Conservation (phyloP, 2,797 vertebrate species). For the Danio kyathit region DNA sequence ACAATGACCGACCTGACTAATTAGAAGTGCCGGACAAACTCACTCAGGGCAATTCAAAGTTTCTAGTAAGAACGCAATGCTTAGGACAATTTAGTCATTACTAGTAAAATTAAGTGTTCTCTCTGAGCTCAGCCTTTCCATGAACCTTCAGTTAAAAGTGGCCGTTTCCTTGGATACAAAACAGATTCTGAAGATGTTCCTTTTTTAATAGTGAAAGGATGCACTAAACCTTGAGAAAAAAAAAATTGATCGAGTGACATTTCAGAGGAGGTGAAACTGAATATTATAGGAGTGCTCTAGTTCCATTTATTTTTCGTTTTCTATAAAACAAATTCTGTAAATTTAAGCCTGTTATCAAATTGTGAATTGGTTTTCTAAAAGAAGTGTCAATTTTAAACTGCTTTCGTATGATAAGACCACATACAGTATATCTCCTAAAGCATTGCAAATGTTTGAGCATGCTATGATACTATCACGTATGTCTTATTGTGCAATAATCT, state of each 20-base stretch:
- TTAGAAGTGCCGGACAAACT: neutral
- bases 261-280: neutral
- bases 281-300: neutral
- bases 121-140: constrained; percentile 1
- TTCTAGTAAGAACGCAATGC: neutral
- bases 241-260: neutral
- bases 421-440: too few relatives aligned
- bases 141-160: constrained; percentile 5
- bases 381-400: neutral
- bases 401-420: too few relatives aligned
- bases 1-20: constrained; percentile 4
- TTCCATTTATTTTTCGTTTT: neutral
- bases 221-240: neutral
- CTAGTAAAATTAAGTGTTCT: constrained; percentile 24
- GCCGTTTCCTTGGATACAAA: neutral
- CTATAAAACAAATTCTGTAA: neutral
- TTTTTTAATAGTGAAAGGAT: neutral
- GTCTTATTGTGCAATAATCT: too few relatives aligned
- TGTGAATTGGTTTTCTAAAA: neutral
- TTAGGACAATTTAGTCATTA: neutral
- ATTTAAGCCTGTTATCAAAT: neutral
- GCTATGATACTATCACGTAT: too few relatives aligned
- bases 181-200: neutral
- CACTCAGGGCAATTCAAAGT: constrained; percentile 5
- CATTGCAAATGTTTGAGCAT: too few relatives aligned